Percentiles rank a stretch among this genome's conserved stretches.
phyloP scores from a whole-genome alignment of 2,113 vertebrate genomes.

The Prolemur simus region DNA sequence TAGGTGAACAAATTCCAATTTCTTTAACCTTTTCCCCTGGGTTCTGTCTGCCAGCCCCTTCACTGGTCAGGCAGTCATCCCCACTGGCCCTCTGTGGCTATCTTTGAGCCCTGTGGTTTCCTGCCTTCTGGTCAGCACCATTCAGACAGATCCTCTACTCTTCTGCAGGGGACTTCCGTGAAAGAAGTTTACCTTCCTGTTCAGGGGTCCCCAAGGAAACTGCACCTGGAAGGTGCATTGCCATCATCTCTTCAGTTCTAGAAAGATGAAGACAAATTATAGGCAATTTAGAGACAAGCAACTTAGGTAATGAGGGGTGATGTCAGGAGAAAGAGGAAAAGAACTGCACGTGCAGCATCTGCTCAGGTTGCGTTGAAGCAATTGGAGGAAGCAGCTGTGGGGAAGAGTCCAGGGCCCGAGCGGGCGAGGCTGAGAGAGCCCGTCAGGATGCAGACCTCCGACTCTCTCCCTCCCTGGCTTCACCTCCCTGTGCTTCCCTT shows the following conservation, averaged over 20 bases:
- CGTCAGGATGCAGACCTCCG: background rate
- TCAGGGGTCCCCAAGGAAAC: background rate
- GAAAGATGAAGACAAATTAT: slow-evolving; percentile 65
- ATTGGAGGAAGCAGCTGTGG: background rate
- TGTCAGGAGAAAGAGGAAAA: slow-evolving; percentile 43
- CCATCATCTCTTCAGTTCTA: slow-evolving; percentile 18
- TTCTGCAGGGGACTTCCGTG: background rate
- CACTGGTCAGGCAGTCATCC: background rate
- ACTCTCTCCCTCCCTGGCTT: background rate
- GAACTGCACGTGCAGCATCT: background rate
- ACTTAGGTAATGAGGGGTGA: slow-evolving; percentile 59
- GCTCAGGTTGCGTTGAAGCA: background rate
- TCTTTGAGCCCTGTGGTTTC: background rate
- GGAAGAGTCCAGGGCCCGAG: background rate
- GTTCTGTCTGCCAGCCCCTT: background rate
- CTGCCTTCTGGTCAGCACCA: background rate
- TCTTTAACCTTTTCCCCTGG: background rate
- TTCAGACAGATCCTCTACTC: background rate
- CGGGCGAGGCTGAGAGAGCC: background rate
- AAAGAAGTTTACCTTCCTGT: background rate
- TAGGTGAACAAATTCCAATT: background rate
- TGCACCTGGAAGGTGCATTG: slow-evolving; percentile 33
- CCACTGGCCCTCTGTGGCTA: background rate
- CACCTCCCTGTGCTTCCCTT: background rate
- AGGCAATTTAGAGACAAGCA: slow-evolving; percentile 48